These are phyloP conservation scores for Styela clava DNA, from an alignment of 23 tunicate genomes.

Conservation along the genomic window DNA sequence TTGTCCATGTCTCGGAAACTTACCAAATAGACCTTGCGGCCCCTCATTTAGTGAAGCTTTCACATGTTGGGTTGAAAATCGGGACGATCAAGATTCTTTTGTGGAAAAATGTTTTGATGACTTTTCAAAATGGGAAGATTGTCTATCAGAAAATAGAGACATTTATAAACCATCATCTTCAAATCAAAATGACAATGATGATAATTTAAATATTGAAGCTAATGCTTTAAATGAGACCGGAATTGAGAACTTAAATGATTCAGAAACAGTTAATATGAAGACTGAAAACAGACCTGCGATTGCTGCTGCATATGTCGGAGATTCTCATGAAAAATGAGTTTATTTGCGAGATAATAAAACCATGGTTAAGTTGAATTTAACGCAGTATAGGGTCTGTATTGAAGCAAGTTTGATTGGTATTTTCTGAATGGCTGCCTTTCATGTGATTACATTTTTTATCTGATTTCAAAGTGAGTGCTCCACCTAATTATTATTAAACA, in stretches of 20 bases:
- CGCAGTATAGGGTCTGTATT: too few relatives aligned
- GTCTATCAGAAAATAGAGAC: slow-evolving; percentile 64
- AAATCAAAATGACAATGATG: slow-evolving; percentile 7
- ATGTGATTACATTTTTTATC: too few relatives aligned
- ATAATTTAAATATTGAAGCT: not conserved
- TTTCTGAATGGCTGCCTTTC: too few relatives aligned
- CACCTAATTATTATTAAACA: too few relatives aligned
- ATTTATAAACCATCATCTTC: slow-evolving; percentile 53
- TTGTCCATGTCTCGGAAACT: slow-evolving; percentile 93
- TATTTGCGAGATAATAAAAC: too few relatives aligned
- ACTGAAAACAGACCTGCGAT: slow-evolving; percentile 4
- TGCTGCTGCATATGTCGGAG: slow-evolving; percentile 19
- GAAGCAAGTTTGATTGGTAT: too few relatives aligned
- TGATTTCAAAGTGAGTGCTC: too few relatives aligned
- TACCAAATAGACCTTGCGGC: slow-evolving; percentile 95
- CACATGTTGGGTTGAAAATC: slow-evolving; percentile 85
- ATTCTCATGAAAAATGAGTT: too few relatives aligned
- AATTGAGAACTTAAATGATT: not conserved
- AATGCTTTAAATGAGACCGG: not conserved
- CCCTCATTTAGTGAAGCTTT: slow-evolving; percentile 82
- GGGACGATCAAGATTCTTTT: slow-evolving; percentile 62
- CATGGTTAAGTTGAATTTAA: too few relatives aligned
- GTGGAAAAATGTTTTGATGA: slow-evolving; percentile 70
- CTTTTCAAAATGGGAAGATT: slow-evolving; percentile 72
- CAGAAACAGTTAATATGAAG: not conserved